Evolutionary conservation across 2,113 vertebrate species (phyloP).

Genomic region (Orycteropus afer): DNA sequence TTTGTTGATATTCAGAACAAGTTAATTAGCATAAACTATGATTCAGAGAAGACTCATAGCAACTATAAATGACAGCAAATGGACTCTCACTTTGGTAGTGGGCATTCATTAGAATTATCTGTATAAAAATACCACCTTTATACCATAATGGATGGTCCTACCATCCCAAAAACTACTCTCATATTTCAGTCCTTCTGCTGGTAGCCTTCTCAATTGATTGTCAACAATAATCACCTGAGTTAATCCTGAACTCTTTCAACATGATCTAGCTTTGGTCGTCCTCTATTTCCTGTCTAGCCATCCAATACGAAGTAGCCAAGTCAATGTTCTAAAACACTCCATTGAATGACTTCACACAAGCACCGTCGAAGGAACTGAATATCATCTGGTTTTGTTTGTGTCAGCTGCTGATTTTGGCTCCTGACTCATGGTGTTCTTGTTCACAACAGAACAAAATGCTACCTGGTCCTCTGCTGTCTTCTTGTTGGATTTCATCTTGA

Average conservation of each 20-base stretch:
- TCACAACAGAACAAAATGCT: too few relatives aligned
- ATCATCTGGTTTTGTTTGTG: too few relatives aligned
- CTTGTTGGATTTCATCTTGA: too few relatives aligned
- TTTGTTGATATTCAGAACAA: not conserved
- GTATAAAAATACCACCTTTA: not conserved
- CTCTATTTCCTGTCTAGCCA: not conserved
- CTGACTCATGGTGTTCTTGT: too few relatives aligned
- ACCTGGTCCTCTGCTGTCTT: too few relatives aligned
- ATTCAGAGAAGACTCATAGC: too few relatives aligned
- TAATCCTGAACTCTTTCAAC: too few relatives aligned
- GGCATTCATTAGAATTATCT: not conserved
- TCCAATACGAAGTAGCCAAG: accelerated
- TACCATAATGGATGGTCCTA: accelerated
- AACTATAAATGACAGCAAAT: too few relatives aligned
- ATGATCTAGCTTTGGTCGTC: accelerated
- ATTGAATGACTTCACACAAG: not conserved
- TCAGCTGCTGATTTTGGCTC: too few relatives aligned
- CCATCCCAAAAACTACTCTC: too few relatives aligned
- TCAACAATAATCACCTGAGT: accelerated
- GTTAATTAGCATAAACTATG: not conserved
- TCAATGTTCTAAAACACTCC: not conserved
- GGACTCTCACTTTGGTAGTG: not conserved
- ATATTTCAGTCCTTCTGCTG: not conserved
- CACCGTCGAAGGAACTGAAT: too few relatives aligned
- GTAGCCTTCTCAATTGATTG: not conserved